Percentiles rank a stretch among this genome's conserved stretches.
These are phyloP conservation scores for Corythornis madagascariensis DNA, from an alignment of 2,113 vertebrate genomes.

Conservation along the genomic window DNA sequence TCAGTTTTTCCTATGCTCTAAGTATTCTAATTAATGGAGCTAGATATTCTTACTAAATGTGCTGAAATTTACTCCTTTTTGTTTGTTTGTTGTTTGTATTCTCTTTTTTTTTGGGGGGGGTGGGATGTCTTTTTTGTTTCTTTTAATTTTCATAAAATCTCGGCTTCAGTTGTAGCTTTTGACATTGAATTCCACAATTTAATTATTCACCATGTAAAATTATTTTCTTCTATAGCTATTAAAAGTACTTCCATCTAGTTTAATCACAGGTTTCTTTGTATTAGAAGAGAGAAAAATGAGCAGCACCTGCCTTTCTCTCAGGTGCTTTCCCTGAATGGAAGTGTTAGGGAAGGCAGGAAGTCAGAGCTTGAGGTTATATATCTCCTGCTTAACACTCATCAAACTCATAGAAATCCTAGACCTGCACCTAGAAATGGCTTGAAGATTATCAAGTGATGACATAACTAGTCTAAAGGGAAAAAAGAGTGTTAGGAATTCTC, in stretches of 20 bases:
- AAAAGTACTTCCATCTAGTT: neutral
- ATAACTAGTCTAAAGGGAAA: neutral
- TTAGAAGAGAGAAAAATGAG: neutral
- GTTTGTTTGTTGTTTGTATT: neutral
- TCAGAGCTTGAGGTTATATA: neutral
- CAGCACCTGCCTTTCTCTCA: neutral
- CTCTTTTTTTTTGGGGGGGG: no score
- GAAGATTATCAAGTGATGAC: neutral
- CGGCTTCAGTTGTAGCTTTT: neutral
- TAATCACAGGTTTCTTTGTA: neutral
- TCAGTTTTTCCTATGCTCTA: neutral
- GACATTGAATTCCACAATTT: neutral
- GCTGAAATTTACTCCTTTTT: neutral
- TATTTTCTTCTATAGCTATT: neutral
- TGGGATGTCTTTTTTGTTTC: no score
- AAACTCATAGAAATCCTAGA: neutral
- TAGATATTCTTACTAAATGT: neutral
- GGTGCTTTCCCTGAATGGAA: neutral
- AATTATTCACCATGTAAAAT: neutral
- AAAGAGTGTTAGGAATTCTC: neutral
- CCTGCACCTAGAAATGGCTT: neutral
- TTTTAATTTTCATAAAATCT: neutral
- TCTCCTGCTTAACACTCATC: neutral
- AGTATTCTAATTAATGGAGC: neutral
- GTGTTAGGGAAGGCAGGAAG: neutral